phyloP scores from a whole-genome alignment of 2,888 invertebrate genomes.

The Anarsia innoxiella region DNA sequence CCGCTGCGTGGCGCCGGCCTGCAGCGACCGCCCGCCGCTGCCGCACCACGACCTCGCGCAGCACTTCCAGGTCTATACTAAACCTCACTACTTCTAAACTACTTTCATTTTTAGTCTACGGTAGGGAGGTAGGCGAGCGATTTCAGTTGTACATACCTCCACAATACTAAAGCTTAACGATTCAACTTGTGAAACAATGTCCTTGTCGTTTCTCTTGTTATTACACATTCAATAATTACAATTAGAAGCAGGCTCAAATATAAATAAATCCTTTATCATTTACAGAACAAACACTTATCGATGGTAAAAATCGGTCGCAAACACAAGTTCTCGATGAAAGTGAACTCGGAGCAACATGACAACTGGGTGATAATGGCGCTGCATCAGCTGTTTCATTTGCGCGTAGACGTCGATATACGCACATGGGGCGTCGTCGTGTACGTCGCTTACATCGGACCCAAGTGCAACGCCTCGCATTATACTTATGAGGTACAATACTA shows the following conservation, averaged over 20 bases:
- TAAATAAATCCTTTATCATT: too few species aligned
- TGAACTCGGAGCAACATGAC: constrained; percentile 50
- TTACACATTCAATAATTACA: too few species aligned
- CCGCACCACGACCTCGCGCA: constrained; percentile 24
- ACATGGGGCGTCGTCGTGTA: constrained; percentile 50
- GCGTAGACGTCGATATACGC: constrained; percentile 50
- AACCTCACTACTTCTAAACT: too few species aligned
- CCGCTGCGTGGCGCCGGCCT: constrained; percentile 60
- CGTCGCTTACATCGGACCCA: constrained; percentile 62
- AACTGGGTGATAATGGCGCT: constrained; percentile 49
- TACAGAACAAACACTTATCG: constrained; percentile 45
- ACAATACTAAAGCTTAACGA: too few species aligned
- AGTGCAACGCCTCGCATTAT: constrained; percentile 44
- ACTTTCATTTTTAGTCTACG: too few species aligned
- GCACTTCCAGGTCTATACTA: constrained; percentile 30
- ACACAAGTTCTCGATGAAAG: constrained; percentile 48
- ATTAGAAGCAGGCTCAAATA: too few species aligned
- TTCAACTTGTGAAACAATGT: too few species aligned
- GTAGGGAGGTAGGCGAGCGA: too few species aligned
- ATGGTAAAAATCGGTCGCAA: constrained; percentile 42
- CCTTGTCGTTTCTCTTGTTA: too few species aligned
- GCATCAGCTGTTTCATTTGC: constrained; percentile 52
- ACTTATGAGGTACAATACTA: constrained; percentile 55
- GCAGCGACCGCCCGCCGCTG: constrained; percentile 35
- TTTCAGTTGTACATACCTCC: too few species aligned